Base-by-base conservation (phyloP, 2,888 invertebrate genomes). In the Cryptus viduatorius region DNA sequence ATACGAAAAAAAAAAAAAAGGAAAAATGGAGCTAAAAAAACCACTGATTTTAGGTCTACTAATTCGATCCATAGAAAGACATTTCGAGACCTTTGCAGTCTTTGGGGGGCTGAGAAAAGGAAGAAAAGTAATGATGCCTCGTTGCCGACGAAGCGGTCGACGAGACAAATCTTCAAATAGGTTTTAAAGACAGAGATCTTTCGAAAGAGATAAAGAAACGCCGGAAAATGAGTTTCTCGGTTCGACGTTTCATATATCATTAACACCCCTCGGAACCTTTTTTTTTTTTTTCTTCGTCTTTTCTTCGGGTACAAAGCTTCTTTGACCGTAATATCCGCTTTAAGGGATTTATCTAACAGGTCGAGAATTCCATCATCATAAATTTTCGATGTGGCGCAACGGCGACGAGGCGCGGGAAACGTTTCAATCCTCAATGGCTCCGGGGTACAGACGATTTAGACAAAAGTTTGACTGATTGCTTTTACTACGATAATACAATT, bases 61-160 rank as follows among this genome's bases (percentile, higher is more conserved):
- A n/a, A 61, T 42, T 73, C 16, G 14, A 37, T 4, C 4, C 24
- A 56, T 24, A 1, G 14, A 19, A 37, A 4, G 61, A 5, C 29
- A 31, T 19, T 64, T 31, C 19, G 1, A 48, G 31, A 19, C n/a
- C 16, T 29, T 31, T 19, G 71, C 64, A 37, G 61, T 46, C 78
- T 50, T 3, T 5, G 48, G 31, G 59, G n/a, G 24, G 44, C 50
- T 56, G 31, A 61, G n/a, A 48, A 48, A 48, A 12, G 1, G 14
- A 44, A 53, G 53, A 68, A 82, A 68, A 68, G 68, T 77, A 67
- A 72, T 76, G 82, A 86, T 85, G 84, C 78, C 50, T 50, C 64
- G 67, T 0, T 59, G 48, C 37, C n/a, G 12, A 44, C 59, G 8
- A 46, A 46, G 19, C 37, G 65, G 73, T 64, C 65, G n/a, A 42